Base-by-base conservation (phyloP, 2,888 invertebrate genomes). In the Amphipoea lucens region DNA sequence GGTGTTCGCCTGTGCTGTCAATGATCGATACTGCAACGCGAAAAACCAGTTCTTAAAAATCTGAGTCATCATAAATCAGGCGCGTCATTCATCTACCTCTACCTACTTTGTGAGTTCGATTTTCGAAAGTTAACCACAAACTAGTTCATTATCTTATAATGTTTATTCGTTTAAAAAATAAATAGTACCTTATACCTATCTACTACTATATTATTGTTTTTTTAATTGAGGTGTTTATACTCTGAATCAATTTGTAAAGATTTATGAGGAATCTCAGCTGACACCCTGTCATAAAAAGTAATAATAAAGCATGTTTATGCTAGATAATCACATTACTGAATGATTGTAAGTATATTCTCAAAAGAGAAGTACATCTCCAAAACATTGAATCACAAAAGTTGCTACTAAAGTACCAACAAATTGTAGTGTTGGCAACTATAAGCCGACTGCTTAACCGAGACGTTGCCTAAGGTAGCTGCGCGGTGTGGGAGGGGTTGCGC, bases 31-130 rank as follows among this genome's bases (percentile, higher is more conserved):
- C 90, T 88, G 88, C 88, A 82, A 76, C 80, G 88, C 90, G 83
- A 91, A 93, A 92, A 96, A 96, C 95, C 93, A 89, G 95, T 96
- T 95, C 91, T 89, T 78, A 92, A 92, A n/a, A 90, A 91, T 91
- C 88, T 94, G 94, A 95, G 87, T 95, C 94, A 95, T 92, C 90
- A 88, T 92, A 91, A 91, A 92, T 91, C 91, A 91, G 88, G 86
- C 88, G 89, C 90, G 89, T 87, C 90, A 91, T 90, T 90, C 88
- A 87, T 88, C 87, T 89, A 85, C 82, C 84, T 48, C 70, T 72
- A 72, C 42, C 68, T 88, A 91, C 82, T 73, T 78, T 66, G 48
- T 67, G 74, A 54, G 45, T 67, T 72, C 62, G 62, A 80, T 78
- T 84, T 87, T 79, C 48, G 68, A 84, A 88, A 88, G 79, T 69